Base-by-base conservation (phyloP, 1,140 invertebrate species). In the Nephila pilipes region DNA sequence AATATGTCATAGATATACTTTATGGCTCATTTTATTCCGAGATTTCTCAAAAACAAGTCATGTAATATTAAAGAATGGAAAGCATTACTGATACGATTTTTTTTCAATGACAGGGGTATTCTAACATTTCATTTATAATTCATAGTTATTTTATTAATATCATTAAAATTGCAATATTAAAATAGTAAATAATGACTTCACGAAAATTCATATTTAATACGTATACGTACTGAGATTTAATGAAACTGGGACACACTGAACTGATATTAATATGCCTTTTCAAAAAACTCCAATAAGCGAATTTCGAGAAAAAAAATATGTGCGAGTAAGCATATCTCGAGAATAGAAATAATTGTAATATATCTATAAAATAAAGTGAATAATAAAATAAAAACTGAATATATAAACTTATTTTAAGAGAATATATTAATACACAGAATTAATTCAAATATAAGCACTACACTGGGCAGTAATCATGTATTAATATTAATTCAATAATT, bases 401-500 rank as follows among this genome's bases (percentile, higher is more conserved):
- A 75, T 75, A 12, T 14, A 0, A 18, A 75, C 16, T 36, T 75
- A 20, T 75, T 75, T 32, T 2, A 75, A 36, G 32, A 29, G n/a
- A n/a, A n/a, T n/a, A n/a, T n/a, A 32, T 75, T 75, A 75, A 16
- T 36, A 16, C 36, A 36, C 18, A 29, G 36, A 75, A 75, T 75
- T 32, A 75, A 75, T 32, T 75, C 69, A 75, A 75, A 75, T 75
- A 29, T 36, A 75, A 75, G 18, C 69, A 32, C 32, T 75, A 75
- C 69, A 75, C 36, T 75, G 18, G 29, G 29, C 16, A 32, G 8
- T 36, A 75, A 75, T 75, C 69, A 75, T 20, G 69, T 36, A 75
- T 75, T 69, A 69, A 69, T 69, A 69, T 69, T 75, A 75, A 75
- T 36, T 75, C 69, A 32, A 29, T 36, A 75, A 75, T 75, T 75